Conservation (phyloP, 2,797 vertebrate genomes). For the Poeciliopsis presidionis region DNA sequence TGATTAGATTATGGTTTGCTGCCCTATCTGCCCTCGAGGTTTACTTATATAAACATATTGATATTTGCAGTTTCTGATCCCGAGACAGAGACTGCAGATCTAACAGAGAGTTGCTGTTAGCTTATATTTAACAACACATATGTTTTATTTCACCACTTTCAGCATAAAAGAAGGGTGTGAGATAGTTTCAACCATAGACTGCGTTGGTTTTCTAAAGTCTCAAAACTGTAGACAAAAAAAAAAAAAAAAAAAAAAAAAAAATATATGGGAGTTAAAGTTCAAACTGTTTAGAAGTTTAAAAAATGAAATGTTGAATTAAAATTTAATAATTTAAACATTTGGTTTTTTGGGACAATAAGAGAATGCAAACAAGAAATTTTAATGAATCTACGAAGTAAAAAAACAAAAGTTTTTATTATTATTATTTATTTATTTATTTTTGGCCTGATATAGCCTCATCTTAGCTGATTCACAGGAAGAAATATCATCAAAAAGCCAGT, state of each 20-base stretch:
- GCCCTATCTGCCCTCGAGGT: too few species aligned
- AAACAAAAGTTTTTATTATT: too few species aligned
- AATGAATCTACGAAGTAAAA: neutral
- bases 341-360: neutral
- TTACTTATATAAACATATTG: neutral
- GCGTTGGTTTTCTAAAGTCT: neutral
- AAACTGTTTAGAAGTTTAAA: neutral
- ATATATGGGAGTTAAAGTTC: neutral
- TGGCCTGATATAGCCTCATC: neutral
- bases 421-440: neutral
- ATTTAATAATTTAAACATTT: neutral
- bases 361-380: neutral
- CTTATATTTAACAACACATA: neutral
- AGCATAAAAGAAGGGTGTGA: neutral
- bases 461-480: neutral
- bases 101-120: too few species aligned
- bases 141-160: neutral
- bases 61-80: neutral
- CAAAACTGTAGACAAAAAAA: neutral
- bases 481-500: neutral
- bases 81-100: too few species aligned
- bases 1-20: too few species aligned
- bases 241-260: neutral
- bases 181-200: neutral
- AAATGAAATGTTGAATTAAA: too few species aligned